Base-by-base conservation (phyloP, 1,140 invertebrate genomes). In the Trachelipus rathkii region DNA sequence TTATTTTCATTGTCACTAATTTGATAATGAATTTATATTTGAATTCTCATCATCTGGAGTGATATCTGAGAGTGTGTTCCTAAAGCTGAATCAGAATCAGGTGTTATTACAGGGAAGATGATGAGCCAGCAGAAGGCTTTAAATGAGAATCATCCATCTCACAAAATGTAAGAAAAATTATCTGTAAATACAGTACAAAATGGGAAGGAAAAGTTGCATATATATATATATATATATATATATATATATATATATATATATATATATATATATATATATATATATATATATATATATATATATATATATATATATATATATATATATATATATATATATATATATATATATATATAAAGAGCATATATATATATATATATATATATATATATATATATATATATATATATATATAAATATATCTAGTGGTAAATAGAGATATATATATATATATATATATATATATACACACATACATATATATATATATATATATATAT, bases 241-340 rank as follows among this genome's bases (percentile, higher is more conserved):
- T 66, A 66, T 66, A 66, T 66, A 66, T 10, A 66, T 66, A 66
- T 66, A 66, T 66, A 66, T 66, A 66, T 66, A 66, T 66, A 66
- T 66, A 66, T 66, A 66, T 66, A 66, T 66, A 66, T 66, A 66
- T 66, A 66, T 66, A 66, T 66, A 66, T 66, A 23, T 66, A 23
- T 66, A 23, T 21, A 21, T 68, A 68, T 15, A 19, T 19, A 19
- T 10, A 19, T 68, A 19, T 68, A 68, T 68, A 19, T 68, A 68
- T 68, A 1, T 68, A 68, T 68, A 19, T 68, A 1, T 68, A 68
- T 68, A 10, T 10, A 68, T 68, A 10, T 68, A 68, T 68, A 10
- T 68, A 68, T 68, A 68, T 68, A 68, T 68, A 68, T 68, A 68
- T 68, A 68, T 68, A 68, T 68, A 68, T 68, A 68, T 68, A 68